Base-by-base conservation (phyloP, 2,113 vertebrate species). In the Anas platyrhynchos region DNA sequence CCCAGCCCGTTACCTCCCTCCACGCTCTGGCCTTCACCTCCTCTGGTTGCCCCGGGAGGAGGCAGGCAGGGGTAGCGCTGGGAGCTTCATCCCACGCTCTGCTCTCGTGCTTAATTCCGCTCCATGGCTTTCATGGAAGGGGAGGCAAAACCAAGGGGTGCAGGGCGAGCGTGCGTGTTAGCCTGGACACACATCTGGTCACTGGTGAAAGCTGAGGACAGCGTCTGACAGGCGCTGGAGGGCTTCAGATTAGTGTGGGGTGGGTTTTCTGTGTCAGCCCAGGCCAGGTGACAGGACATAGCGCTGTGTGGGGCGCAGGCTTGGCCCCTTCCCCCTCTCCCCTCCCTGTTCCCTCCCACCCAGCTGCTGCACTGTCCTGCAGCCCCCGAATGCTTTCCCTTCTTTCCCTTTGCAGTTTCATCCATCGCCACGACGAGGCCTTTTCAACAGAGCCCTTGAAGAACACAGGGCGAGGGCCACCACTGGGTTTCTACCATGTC, bases 391-490 rank as follows among this genome's bases (percentile, higher is more conserved):
- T 36, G 48, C 13, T 20, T 36, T 41, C 77, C 41, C 66, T 52
- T 74, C 86, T 73, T 52, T 74, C 86, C 75, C 16, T 96, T 88
- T 65, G 13, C 96, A 99, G 99, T 91, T 99, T 99, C 95, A 99
- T 99, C 95, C 99, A 99, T 96, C 99, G 99, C 44, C 99, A 99
- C 0, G 99, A 99, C 0, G 99, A 99, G 96, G 99, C 99, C 91
- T 99, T 99, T 97, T 99, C 99, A 4, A 99, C 99, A 2, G 99
- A 99, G 52, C 99, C 99, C 8, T 96, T 99, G 88, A 99, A 99
- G 97, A 99, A 99, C 98, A 99, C 99, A 0, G 99, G 99, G 48
- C 98, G 98, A 13, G 99, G 99, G 3, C 99, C 99, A 32, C 99
- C 99, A 0, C 98, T 99, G 5, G 99, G 99, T 54, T 99, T 99